Base-by-base conservation (phyloP, 2,888 invertebrate species). In the Mesopsocus fuscifrons region DNA sequence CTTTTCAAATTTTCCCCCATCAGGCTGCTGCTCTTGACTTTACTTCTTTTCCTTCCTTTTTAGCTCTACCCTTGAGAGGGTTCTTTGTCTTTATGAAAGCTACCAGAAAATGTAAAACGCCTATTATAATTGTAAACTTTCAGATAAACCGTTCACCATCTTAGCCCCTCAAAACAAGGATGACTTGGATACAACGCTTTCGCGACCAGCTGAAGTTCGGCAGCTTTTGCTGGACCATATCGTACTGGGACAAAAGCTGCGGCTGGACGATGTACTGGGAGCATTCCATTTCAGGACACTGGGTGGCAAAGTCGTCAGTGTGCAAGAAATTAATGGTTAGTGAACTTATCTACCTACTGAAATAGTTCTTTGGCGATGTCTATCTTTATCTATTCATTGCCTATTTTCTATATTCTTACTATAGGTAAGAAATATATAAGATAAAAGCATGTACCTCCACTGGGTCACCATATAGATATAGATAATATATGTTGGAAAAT, bases 71-170 rank as follows among this genome's bases (percentile, higher is more conserved):
- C n/a, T n/a, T n/a, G n/a, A n/a, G n/a, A n/a, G n/a, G n/a, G n/a
- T n/a, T n/a, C n/a, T n/a, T n/a, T n/a, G n/a, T n/a, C n/a, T n/a
- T n/a, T n/a, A n/a, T n/a, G n/a, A n/a, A n/a, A n/a, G n/a, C n/a
- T n/a, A n/a, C n/a, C n/a, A n/a, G n/a, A n/a, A n/a, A n/a, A n/a
- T n/a, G n/a, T n/a, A n/a, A n/a, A n/a, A n/a, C n/a, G n/a, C n/a
- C n/a, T n/a, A n/a, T n/a, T n/a, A n/a, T n/a, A n/a, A n/a, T n/a
- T n/a, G n/a, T n/a, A n/a, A n/a, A n/a, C n/a, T 64, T 62, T 13
- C 64, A 72, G 72, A 69, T 54, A 65, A 68, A 48, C 68, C 69
- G 9, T 72, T 68, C 53, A 72, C 72, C 54, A 65, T 72, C 53
- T 62, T 72, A 54, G 67, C 71, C 42, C 72, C 72, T 49, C 61